Conservation (phyloP, 2,113 vertebrate species). For the Pyrgilauda ruficollis region DNA sequence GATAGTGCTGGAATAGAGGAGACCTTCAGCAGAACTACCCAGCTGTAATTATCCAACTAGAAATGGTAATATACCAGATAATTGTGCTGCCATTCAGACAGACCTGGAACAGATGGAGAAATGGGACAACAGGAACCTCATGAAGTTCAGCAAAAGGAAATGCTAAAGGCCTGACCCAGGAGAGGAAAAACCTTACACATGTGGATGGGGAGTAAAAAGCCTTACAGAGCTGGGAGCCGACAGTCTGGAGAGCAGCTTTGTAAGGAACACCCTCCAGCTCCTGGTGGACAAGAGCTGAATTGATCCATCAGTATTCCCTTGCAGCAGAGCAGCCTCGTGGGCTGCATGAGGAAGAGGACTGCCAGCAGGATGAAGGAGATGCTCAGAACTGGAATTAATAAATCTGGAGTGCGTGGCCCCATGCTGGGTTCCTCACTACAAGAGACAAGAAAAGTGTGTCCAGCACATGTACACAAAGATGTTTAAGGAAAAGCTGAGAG, state of each 20-base stretch:
- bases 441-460: not conserved
- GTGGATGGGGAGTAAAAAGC: not conserved
- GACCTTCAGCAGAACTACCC: not conserved
- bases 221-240: not conserved
- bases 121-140: not conserved
- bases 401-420: not conserved
- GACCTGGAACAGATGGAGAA: not conserved
- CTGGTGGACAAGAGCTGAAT: not conserved
- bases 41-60: not conserved
- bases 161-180: not conserved
- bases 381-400: not conserved
- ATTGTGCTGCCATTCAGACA: not conserved
- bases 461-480: not conserved
- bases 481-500: not conserved
- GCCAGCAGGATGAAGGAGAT: not conserved
- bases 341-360: not conserved
- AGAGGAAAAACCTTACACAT: not conserved
- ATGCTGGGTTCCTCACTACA: not conserved
- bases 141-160: not conserved
- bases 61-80: not conserved
- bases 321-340: not conserved
- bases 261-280: not conserved
- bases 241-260: not conserved
- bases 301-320: not conserved
- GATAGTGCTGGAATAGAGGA: not conserved